Percentiles rank a stretch among this genome's conserved stretches.
Evolutionary conservation across 1,140 invertebrate genomes (phyloP).

Genomic region (Nebria ingens): DNA sequence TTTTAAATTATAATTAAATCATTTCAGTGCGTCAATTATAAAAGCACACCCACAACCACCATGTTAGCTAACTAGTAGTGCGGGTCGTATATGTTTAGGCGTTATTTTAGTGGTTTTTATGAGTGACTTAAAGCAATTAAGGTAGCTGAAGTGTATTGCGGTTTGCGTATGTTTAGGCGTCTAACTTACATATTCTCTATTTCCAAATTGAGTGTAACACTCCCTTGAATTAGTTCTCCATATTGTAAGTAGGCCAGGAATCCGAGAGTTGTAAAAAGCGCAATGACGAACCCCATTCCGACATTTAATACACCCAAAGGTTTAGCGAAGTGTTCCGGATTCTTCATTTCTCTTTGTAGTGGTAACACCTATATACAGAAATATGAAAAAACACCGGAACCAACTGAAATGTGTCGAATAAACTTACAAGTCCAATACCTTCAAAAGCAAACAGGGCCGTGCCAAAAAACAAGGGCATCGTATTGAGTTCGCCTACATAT

Average conservation of each 20-base stretch:
- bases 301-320: constrained; percentile 72
- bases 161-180: neutral
- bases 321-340: constrained; percentile 63
- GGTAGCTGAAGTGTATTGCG: constrained; percentile 1
- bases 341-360: constrained; percentile 80
- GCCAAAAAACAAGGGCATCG: constrained; percentile 14
- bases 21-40: no score
- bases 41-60: no score
- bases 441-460: constrained; percentile 72
- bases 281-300: constrained; percentile 67
- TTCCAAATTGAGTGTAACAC: constrained; percentile 62
- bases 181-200: constrained; percentile 44
- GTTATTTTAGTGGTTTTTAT: no score
- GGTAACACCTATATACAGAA: constrained; percentile 79
- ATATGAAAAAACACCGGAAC: constrained; percentile 10
- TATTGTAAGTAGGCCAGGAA: constrained; percentile 78
- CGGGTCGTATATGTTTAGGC: no score
- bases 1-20: constrained; percentile 7
- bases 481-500: constrained; percentile 23
- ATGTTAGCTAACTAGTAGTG: no score
- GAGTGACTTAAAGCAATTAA: no score
- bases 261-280: constrained; percentile 67
- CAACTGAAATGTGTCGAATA: constrained; percentile 4
- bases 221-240: constrained; percentile 56
- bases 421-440: constrained; percentile 62